phyloP scores from a whole-genome alignment of 2,113 vertebrate genomes.

The Burhinus bistriatus region DNA sequence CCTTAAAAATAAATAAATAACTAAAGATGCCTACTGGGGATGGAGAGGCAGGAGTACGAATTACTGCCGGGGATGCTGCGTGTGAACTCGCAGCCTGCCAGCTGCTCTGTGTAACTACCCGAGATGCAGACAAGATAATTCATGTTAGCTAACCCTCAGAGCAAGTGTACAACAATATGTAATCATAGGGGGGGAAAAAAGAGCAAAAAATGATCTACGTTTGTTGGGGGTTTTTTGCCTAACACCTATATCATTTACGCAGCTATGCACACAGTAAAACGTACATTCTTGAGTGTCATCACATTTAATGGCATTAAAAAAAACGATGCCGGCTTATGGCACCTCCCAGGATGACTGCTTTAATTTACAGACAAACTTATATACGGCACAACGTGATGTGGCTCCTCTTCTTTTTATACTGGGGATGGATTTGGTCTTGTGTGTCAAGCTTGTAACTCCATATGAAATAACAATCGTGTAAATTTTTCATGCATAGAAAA shows the following conservation, averaged over 20 bases:
- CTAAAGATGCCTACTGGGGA: background rate
- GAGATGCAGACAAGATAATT: background rate
- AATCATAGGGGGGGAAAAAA: background rate
- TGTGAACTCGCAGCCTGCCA: background rate
- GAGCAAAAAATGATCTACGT: background rate
- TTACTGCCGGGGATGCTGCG: background rate
- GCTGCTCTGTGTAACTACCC: background rate
- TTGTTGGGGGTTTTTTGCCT: background rate
- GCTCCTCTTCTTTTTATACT: background rate
- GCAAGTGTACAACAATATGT: background rate
- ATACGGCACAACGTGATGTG: fast-evolving
- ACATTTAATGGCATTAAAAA: background rate
- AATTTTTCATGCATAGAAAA: background rate
- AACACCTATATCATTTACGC: background rate
- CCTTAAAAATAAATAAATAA: background rate
- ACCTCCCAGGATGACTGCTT: background rate
- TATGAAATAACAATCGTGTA: background rate
- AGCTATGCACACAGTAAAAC: background rate
- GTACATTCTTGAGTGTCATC: background rate
- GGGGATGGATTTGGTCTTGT: background rate
- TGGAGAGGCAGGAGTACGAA: background rate
- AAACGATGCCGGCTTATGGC: no score
- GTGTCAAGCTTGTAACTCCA: background rate
- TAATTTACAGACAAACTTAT: background rate
- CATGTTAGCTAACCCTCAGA: background rate